Conservation (phyloP, 2,113 vertebrate genomes). For the Paracanthobrama guichenoti region DNA sequence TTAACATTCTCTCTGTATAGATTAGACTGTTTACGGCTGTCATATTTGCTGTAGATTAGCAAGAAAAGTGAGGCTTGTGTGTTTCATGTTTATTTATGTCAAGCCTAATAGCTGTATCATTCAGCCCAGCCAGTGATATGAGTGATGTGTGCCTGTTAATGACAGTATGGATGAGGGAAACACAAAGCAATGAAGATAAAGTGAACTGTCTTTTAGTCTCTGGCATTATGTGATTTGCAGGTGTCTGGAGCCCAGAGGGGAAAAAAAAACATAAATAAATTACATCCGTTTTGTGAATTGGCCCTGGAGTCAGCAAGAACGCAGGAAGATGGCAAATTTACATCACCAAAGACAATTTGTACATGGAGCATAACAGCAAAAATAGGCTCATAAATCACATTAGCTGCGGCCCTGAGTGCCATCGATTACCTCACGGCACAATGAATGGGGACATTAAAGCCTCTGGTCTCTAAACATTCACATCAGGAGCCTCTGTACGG, state of each 20-base stretch:
- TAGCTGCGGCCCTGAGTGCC: constrained; percentile 72
- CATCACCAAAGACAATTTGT: constrained; percentile 78
- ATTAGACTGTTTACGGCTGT: constrained; percentile 8
- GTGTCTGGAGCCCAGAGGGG: constrained; percentile 40
- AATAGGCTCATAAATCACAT: constrained; percentile 81
- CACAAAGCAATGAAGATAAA: constrained; percentile 18
- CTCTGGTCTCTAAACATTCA: constrained; percentile 70
- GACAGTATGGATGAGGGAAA: neutral
- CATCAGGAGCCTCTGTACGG: constrained; percentile 62
- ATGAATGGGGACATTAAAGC: constrained; percentile 73
- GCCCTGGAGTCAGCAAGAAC: constrained; percentile 70
- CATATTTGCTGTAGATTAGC: constrained; percentile 5
- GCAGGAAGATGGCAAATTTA: constrained; percentile 71
- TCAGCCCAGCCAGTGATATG: neutral
- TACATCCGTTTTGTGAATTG: constrained; percentile 59
- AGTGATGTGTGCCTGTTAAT: neutral
- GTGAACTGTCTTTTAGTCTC: constrained; percentile 32
- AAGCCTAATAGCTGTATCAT: neutral
- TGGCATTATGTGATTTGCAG: constrained; percentile 60
- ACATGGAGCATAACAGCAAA: constrained; percentile 77
- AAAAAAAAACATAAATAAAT: constrained; percentile 68
- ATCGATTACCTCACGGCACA: constrained; percentile 75
- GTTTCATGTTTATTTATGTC: constrained; percentile 15
- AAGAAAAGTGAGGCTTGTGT: neutral
- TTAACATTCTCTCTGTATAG: neutral